phyloP scores from a whole-genome alignment of 2,888 invertebrate genomes.

The Acanthosepion esculentum region DNA sequence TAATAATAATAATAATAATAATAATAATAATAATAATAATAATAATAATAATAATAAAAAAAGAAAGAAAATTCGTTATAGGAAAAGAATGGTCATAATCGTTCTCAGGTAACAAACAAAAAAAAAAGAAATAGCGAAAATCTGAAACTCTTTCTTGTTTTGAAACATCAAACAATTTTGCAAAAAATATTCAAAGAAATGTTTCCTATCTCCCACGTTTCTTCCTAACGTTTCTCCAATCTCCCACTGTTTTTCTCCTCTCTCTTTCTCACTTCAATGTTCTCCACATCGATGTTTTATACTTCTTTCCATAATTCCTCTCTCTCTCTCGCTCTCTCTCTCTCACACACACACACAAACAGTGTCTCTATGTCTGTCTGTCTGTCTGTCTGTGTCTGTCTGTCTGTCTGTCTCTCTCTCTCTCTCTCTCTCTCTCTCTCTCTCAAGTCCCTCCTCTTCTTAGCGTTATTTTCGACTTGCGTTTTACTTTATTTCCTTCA shows the following conservation, averaged over 20 bases:
- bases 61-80: not conserved
- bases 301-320: not conserved
- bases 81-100: not conserved
- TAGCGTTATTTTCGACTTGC: too few relatives aligned
- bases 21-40: not conserved
- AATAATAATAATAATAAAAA: not conserved
- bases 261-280: not conserved
- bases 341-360: too few relatives aligned
- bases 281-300: too few relatives aligned
- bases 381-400: not conserved
- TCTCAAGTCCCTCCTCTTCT: not conserved
- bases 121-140: not conserved
- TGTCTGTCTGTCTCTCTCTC: not conserved
- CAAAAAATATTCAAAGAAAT: not conserved
- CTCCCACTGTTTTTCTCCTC: not conserved
- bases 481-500: too few relatives aligned
- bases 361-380: not conserved
- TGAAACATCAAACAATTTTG: slow-evolving; percentile 20
- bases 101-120: not conserved
- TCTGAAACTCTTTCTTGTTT: not conserved
- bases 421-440: too few relatives aligned
- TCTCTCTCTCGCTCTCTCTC: not conserved
- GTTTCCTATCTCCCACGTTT: not conserved
- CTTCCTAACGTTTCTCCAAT: not conserved
- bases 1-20: not conserved